Evolutionary conservation across 2,113 vertebrate species (phyloP).

Genomic region (Anoura caudifer): DNA sequence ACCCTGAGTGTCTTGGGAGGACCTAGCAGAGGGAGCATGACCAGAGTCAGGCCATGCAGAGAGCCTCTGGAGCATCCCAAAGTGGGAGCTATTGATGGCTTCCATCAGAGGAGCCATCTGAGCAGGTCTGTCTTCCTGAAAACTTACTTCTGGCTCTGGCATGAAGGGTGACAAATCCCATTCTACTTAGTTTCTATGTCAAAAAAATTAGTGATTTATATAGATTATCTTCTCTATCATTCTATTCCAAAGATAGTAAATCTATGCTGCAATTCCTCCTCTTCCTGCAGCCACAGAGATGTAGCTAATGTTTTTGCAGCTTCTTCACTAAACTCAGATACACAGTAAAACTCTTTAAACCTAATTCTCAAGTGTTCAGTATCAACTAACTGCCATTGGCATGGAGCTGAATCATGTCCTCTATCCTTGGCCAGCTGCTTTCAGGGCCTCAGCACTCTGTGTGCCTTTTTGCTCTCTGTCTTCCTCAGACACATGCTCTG

Average conservation of each 20-base stretch:
- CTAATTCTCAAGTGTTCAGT: neutral
- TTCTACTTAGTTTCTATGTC: neutral
- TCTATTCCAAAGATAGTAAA: neutral
- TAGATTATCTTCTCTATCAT: neutral
- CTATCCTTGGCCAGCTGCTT: neutral
- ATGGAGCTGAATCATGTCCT: neutral
- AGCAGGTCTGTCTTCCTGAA: neutral
- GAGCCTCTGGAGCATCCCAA: neutral
- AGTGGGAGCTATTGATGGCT: neutral
- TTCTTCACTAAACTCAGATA: neutral
- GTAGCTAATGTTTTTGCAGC: neutral
- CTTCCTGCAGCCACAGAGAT: neutral
- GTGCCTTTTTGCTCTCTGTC: neutral
- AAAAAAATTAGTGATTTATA: neutral
- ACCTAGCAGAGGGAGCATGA: neutral
- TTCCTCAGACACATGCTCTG: neutral
- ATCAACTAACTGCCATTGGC: neutral
- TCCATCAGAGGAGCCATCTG: neutral
- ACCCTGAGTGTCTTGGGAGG: neutral
- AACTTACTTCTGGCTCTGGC: neutral
- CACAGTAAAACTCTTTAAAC: neutral
- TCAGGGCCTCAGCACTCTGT: neutral
- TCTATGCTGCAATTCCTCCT: neutral
- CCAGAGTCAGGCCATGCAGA: neutral
- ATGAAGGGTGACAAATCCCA: neutral